Conservation (phyloP, 2,888 invertebrate genomes). For the Itoplectis maculator region DNA sequence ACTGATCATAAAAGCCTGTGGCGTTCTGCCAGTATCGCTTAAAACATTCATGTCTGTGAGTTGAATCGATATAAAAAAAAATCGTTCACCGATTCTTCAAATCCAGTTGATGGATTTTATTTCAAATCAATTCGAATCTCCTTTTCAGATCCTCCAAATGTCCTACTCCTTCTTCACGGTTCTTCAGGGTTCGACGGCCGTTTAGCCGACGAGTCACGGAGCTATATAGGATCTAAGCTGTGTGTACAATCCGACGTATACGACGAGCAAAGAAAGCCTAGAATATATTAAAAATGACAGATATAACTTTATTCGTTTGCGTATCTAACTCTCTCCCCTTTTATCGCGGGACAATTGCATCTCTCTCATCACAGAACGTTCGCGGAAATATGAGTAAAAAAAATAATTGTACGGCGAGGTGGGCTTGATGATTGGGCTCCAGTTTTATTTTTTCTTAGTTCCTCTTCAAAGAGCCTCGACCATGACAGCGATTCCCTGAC, state of each 20-base stretch:
- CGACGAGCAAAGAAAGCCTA: neutral
- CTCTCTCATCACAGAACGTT: slow-evolving; percentile 58
- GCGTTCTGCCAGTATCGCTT: slow-evolving; percentile 74
- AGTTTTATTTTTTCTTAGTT: neutral
- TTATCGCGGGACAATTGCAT: slow-evolving; percentile 39
- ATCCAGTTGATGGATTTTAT: neutral
- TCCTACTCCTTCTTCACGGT: slow-evolving; percentile 79
- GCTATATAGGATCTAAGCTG: neutral
- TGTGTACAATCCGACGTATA: neutral
- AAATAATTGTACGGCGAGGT: slow-evolving; percentile 19
- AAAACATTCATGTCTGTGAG: slow-evolving; percentile 77
- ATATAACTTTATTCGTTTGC: slow-evolving; percentile 39
- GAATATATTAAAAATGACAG: slow-evolving; percentile 32
- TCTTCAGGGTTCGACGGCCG: slow-evolving; percentile 71
- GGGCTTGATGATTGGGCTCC: neutral
- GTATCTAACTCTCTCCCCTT: neutral
- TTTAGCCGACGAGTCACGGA: slow-evolving; percentile 15
- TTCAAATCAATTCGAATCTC: neutral
- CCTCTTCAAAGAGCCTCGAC: slow-evolving; percentile 89
- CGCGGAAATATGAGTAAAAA: slow-evolving; percentile 19
- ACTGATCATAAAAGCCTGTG: slow-evolving; percentile 73
- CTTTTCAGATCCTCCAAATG: slow-evolving; percentile 75
- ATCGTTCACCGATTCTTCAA: neutral
- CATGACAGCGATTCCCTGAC: slow-evolving; percentile 98
- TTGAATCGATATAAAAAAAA: slow-evolving; percentile 36